Base-by-base conservation (phyloP, 1,140 invertebrate species). In the Linepithema humile region DNA sequence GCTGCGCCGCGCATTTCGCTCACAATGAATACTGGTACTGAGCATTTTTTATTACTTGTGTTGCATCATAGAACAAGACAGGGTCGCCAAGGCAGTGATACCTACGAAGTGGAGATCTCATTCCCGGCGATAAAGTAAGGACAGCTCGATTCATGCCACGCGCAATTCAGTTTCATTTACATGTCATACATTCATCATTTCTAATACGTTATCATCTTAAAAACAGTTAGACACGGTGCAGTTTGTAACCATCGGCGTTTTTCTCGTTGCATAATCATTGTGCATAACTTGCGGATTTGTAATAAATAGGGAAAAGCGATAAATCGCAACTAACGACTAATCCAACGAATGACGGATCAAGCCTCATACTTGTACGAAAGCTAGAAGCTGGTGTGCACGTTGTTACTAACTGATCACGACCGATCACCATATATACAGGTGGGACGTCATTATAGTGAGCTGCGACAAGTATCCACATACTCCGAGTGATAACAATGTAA, bases 111-210 rank as follows among this genome's bases (percentile, higher is more conserved):
- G 92, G 97, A 98, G 95, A 97, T 98, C 92, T 96, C 97, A 91
- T 98, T 98, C 96, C 98, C 97, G 90, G 97, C 98, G 89, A 96
- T 98, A 95, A 98, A 98, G 98, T 98, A 97, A 97, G 97, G 96
- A 89, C 55, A 82, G 74, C 70, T 86, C 74, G 85, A 89, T 82
- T 86, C 82, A 85, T 32, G 67, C 55, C 64, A 85, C 43, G 64
- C 65, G 70, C 65, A 53, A 88, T 48, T 74, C 43, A 38, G 60
- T 57, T n/a, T 50, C 65, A 88, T 82, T 83, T 88, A 82, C 59
- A 88, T 69, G 75, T 87, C 35, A 59, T 65, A 65, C 60, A 0
- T 35, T 64, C 62, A 45, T 45, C 15, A 45, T 45, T 45, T 45
- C 1, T 50, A 75, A 74, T 10, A n/a, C 29, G 48, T 29, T 57